Evolutionary conservation across 2,888 invertebrate species (phyloP).

Genomic region (Encarsia formosa): DNA sequence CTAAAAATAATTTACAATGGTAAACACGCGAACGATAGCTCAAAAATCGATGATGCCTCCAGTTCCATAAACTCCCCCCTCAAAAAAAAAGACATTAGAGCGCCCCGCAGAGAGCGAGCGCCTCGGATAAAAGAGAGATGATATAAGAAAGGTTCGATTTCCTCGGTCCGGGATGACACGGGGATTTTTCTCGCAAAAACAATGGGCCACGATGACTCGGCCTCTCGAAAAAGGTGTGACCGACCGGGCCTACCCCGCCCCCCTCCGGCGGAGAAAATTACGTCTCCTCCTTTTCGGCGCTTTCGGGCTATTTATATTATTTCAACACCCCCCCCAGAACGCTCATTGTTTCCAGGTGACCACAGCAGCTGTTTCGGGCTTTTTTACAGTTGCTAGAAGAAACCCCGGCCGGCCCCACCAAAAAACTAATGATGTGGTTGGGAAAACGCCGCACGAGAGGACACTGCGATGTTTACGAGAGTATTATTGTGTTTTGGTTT

Average conservation of each 20-base stretch:
- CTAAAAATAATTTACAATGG: too few relatives aligned
- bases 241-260: slow-evolving; percentile 38
- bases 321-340: slow-evolving; percentile 35
- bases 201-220: slow-evolving; percentile 43
- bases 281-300: background rate
- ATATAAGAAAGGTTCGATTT: slow-evolving; percentile 9
- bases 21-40: too few relatives aligned
- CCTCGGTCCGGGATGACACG: slow-evolving; percentile 36
- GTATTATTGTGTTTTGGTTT: too few relatives aligned
- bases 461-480: too few relatives aligned
- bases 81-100: too few relatives aligned
- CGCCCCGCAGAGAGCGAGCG: slow-evolving; percentile 27
- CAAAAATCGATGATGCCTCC: too few relatives aligned
- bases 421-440: too few relatives aligned
- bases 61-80: too few relatives aligned
- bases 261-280: slow-evolving; percentile 7
- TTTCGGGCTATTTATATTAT: slow-evolving; percentile 41
- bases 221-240: slow-evolving; percentile 45
- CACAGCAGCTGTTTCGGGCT: slow-evolving; percentile 22
- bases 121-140: slow-evolving; percentile 28
- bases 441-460: too few relatives aligned
- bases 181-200: slow-evolving; percentile 44
- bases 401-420: too few relatives aligned
- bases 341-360: slow-evolving; percentile 40
- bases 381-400: too few relatives aligned